Base-by-base conservation (phyloP, 2,797 vertebrate genomes). In the Meda fulgida region DNA sequence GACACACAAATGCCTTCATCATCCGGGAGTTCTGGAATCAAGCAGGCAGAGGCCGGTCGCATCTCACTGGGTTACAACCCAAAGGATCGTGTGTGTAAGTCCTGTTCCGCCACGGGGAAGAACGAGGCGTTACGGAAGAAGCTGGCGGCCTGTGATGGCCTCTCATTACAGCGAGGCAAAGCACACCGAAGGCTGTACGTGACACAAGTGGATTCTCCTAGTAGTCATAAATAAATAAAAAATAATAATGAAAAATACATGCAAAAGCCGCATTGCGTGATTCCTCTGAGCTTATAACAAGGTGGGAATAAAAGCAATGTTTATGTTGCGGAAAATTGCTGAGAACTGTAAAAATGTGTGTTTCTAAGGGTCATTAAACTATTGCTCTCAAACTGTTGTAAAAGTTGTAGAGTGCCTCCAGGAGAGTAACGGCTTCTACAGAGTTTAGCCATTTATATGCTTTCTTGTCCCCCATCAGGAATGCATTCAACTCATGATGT, bases 1-100 rank as follows among this genome's bases (percentile, higher is more conserved):
- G 11, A 76, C 70, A 76, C 43, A 29, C 76, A 75, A 38, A 83
- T 53, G 63, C 58, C 81, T 83, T 83, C 58, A 67, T 83, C 58
- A 67, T 51, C 71, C 16, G 6, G 31, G 81, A 83, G 46, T 76
- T 26, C 43, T 40, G 60, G 40, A 38, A 38, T 29, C 9, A 51
- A 83, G 31, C 29, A n/a, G 58, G 43, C 43, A 75, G 71, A 51
- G 70, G 31, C 46, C 18, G 31, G 23, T 21, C 7, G 0, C 31
- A 14, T 76, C 60, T 76, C 66, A 76, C 23, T 76, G 46, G 72
- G 81, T 76, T 76, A 40, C 71, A 67, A 53, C 71, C 43, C 71
- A 66, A 63, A 63, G 81, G 70, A 75, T 65, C 40, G 11, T 51
- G 55, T 7, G 38, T 1, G 29, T 75, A 48, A 75, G 81, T 83